Conservation (phyloP, 2,888 invertebrate genomes). For the Empis stercorea region DNA sequence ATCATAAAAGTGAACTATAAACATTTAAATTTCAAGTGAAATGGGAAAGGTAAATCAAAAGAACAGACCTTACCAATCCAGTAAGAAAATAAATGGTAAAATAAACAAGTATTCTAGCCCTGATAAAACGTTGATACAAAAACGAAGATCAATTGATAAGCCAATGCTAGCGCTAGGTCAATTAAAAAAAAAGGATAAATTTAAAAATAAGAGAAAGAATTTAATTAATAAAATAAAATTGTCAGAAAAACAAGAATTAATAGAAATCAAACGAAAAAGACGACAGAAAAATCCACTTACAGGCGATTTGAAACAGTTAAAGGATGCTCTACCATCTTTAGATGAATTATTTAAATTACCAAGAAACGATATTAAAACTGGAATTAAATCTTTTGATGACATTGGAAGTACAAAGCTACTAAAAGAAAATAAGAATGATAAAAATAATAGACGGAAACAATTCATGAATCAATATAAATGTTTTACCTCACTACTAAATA, state of each 20-base stretch:
- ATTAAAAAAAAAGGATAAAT: conserved; percentile 28
- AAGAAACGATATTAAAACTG: conserved; percentile 18
- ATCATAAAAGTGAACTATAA: no score
- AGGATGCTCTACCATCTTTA: conserved; percentile 32
- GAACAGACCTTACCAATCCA: no score
- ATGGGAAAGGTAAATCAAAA: no score
- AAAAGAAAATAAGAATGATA: no score
- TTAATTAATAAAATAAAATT: conserved; percentile 25
- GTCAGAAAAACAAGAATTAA: conserved; percentile 22
- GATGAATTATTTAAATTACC: conserved; percentile 25
- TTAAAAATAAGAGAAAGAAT: conserved; percentile 23
- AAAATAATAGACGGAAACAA: conserved; percentile 12
- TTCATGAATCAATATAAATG: conserved; percentile 22
- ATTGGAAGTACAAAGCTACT: neutral
- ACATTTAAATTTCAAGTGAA: no score
- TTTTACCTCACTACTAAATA: conserved; percentile 24
- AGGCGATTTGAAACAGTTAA: conserved; percentile 27
- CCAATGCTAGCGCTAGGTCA: no score
- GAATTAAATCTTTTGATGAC: conserved; percentile 11
- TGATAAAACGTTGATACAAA: no score
- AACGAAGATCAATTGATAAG: no score
- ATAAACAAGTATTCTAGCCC: no score
- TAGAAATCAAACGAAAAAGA: conserved; percentile 23
- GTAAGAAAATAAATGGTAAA: no score
- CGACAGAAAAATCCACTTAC: conserved; percentile 24